Percentiles rank a stretch among this genome's conserved stretches.
Conservation (phyloP, 1,140 invertebrate genomes). For the Zophobas morio region DNA sequence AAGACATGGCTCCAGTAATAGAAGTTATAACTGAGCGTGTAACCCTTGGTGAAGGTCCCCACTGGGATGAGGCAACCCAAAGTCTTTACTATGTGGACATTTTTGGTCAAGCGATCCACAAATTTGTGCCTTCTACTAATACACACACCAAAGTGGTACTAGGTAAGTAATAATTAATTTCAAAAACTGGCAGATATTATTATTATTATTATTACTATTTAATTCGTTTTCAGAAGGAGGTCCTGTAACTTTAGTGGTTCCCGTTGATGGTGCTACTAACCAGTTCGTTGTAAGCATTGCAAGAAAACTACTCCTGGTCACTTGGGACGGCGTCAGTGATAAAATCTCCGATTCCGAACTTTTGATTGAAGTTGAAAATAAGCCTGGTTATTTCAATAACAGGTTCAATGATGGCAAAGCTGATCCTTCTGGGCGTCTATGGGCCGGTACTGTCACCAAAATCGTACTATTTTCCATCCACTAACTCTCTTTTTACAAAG, state of each 20-base stretch:
- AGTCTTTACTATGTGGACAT: conserved; percentile 79
- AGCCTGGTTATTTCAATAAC: conserved; percentile 66
- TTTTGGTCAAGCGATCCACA: conserved; percentile 68
- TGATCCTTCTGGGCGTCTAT: conserved; percentile 82
- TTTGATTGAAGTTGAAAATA: conserved; percentile 54
- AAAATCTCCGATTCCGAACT: conserved; percentile 50
- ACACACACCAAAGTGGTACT: conserved; percentile 49
- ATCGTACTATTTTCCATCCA: neutral
- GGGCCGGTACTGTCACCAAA: conserved; percentile 63
- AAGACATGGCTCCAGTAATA: conserved; percentile 46
- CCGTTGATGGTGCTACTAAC: conserved; percentile 73
- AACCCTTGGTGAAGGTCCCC: conserved; percentile 74
- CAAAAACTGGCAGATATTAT: neutral
- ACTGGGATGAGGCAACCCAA: conserved; percentile 77
- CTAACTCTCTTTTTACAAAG: neutral
- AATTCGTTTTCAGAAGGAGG: conserved; percentile 63
- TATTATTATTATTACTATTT: neutral
- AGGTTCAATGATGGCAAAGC: conserved; percentile 90
- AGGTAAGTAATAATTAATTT: conserved; percentile 39
- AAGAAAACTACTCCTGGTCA: conserved; percentile 73
- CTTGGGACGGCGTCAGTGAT: conserved; percentile 73
- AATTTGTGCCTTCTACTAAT: conserved; percentile 54
- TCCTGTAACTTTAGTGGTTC: conserved; percentile 72
- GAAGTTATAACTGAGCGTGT: conserved; percentile 46
- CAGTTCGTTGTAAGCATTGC: conserved; percentile 77